Base-by-base conservation (phyloP, 2,888 invertebrate species). In the Stegophylla sp. region DNA sequence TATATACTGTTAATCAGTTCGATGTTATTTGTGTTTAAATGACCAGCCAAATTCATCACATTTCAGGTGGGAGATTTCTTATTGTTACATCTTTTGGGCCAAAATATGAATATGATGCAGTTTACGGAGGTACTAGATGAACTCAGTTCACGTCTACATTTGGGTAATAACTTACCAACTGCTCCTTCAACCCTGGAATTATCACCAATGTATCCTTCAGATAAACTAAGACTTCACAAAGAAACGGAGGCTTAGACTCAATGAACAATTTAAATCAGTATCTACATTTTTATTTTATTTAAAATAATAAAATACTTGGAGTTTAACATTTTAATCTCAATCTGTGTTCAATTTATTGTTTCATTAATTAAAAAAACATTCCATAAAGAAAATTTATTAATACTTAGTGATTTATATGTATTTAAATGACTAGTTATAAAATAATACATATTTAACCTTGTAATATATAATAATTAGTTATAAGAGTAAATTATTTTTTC, bases 151-250 rank as follows among this genome's bases (percentile, higher is more conserved):
- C 89, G 90, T 83, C 87, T 93, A 76, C 92, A 91, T 84, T 88
- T 91, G 83, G 91, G 91, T 72, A 92, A 92, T 84, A 92, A 93
- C 86, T 86, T 90, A 76, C 94, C 95, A 0, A 94, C 94, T 0
- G 94, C 94, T 3, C 94, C 94, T 0, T 94, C 94, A 76, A 94
- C 94, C 23, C 88, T 94, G 84, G 94, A 95, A 88, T 93, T 94
- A 92, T 92, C 92, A 81, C 93, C 93, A 7, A 93, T 94, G 82
- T 94, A 94, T 87, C 93, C 94, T 34, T 84, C 85, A 3, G 84
- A 85, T 59, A 85, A 85, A 82, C 83, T 85, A 0, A 83, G 84
- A 83, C 92, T 92, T 84, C 92, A 92, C 85, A 94, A 93, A 87
- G 94, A 94, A 88, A 93, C 93, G 82, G 94, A 94, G 88, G 92